phyloP scores from a whole-genome alignment of 2,888 invertebrate genomes.

The Sicus ferrugineus region DNA sequence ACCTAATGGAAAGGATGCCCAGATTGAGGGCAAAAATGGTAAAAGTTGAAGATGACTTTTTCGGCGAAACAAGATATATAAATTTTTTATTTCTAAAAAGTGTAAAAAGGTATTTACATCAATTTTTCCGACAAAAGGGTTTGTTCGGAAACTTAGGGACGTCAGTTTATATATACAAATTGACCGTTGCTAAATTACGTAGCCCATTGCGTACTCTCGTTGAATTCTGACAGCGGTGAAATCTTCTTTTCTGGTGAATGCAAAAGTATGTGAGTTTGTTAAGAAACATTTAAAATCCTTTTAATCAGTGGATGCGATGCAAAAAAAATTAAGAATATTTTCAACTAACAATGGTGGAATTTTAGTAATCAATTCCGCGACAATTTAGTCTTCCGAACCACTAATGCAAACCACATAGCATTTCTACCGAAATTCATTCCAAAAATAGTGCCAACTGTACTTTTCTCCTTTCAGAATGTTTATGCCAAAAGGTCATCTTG shows the following conservation, averaged over 20 bases:
- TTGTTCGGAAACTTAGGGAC: no score
- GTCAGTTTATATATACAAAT: no score
- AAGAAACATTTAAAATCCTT: slow-evolving; percentile 53
- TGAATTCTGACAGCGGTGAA: slow-evolving; percentile 46
- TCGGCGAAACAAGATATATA: no score
- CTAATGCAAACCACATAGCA: neutral
- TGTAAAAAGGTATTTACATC: no score
- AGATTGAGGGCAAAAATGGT: no score
- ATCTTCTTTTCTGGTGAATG: slow-evolving; percentile 64
- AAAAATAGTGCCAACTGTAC: neutral
- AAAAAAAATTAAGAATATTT: slow-evolving; percentile 24
- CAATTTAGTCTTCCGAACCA: neutral
- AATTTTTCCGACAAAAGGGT: no score
- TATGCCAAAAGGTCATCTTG: slow-evolving; percentile 99
- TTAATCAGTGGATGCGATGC: slow-evolving; percentile 41
- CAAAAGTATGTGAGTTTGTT: slow-evolving; percentile 59
- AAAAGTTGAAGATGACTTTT: no score
- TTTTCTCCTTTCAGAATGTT: slow-evolving; percentile 83
- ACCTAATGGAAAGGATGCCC: neutral
- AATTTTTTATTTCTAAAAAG: no score
- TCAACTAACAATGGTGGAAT: slow-evolving; percentile 24
- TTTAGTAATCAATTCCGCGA: neutral
- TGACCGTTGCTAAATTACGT: no score
- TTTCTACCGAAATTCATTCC: neutral
- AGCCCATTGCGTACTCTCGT: no score